Percentiles rank a stretch among this genome's conserved stretches.
These are phyloP conservation scores for Andricus curvator DNA, from an alignment of 2,888 invertebrate genomes.

Conservation along the genomic window DNA sequence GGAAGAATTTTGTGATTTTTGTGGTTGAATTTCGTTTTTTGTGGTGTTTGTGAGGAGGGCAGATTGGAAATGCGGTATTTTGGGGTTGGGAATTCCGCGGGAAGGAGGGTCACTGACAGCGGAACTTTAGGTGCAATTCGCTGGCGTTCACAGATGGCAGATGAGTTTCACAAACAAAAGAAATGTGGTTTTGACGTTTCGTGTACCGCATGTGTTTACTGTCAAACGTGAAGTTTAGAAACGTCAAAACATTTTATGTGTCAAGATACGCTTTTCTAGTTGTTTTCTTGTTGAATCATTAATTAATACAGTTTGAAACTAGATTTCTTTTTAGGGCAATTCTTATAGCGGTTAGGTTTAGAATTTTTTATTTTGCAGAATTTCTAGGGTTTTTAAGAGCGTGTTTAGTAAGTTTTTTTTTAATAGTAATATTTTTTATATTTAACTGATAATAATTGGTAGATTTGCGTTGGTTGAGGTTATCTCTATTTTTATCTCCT, in stretches of 20 bases:
- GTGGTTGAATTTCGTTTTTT: not conserved
- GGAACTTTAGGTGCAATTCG: constrained; percentile 51
- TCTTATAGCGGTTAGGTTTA: not conserved
- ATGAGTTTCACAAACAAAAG: constrained; percentile 64
- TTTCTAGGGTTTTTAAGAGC: not conserved
- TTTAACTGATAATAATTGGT: not conserved
- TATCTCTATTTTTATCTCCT: not conserved
- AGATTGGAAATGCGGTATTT: not conserved
- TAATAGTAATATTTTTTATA: not conserved
- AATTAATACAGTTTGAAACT: not conserved
- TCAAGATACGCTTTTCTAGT: not conserved
- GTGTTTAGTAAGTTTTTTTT: too few species aligned
- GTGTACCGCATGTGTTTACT: constrained; percentile 41
- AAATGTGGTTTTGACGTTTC: constrained; percentile 60
- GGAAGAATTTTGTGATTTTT: not conserved
- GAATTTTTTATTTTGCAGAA: not conserved
- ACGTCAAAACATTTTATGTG: constrained; percentile 6
- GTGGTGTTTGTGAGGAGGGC: not conserved
- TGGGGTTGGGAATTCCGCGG: constrained; percentile 58
- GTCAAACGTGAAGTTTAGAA: constrained; percentile 41
- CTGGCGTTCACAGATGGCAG: constrained; percentile 74
- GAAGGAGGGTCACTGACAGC: constrained; percentile 67
- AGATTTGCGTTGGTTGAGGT: not conserved
- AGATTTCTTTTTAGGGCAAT: not conserved
- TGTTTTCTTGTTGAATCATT: too few species aligned